Conservation (phyloP, 1,140 invertebrate genomes). For the Spodoptera frugiperda region DNA sequence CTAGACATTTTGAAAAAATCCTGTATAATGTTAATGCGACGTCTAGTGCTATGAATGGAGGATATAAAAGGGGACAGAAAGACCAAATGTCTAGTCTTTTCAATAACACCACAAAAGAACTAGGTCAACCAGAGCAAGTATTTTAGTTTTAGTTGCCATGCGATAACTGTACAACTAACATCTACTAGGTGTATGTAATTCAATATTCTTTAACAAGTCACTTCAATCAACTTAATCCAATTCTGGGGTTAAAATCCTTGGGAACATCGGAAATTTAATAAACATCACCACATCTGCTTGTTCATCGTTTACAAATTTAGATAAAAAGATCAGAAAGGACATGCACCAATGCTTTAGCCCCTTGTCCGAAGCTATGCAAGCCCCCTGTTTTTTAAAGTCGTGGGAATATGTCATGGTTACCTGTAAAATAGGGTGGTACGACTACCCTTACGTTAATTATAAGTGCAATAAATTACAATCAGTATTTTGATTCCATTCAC, state of each 20-base stretch:
- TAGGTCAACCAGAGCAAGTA: too few species aligned
- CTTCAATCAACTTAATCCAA: conserved; percentile 12
- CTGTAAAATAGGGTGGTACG: conserved; percentile 60
- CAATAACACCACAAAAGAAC: too few species aligned
- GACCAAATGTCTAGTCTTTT: too few species aligned
- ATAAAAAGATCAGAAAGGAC: conserved; percentile 60
- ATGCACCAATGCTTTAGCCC: conserved; percentile 62
- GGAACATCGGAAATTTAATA: conserved; percentile 59
- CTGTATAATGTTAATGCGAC: too few species aligned
- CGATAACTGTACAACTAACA: too few species aligned
- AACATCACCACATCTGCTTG: conserved; percentile 61
- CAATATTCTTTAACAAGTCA: neutral
- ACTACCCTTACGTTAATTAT: conserved; percentile 68
- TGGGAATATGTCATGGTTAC: conserved; percentile 68
- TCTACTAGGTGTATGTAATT: neutral
- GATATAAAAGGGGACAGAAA: too few species aligned
- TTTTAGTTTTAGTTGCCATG: too few species aligned
- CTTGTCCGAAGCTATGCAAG: conserved; percentile 65
- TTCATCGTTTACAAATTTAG: conserved; percentile 67
- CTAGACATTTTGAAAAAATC: neutral
- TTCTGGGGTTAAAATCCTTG: conserved; percentile 58
- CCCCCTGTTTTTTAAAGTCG: conserved; percentile 68
- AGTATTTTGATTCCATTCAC: conserved; percentile 71
- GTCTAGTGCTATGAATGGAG: neutral
- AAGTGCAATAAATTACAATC: conserved; percentile 77